These are phyloP conservation scores for Caenorhabditis japonica DNA, from an alignment of 2,888 invertebrate genomes.

Conservation along the genomic window DNA sequence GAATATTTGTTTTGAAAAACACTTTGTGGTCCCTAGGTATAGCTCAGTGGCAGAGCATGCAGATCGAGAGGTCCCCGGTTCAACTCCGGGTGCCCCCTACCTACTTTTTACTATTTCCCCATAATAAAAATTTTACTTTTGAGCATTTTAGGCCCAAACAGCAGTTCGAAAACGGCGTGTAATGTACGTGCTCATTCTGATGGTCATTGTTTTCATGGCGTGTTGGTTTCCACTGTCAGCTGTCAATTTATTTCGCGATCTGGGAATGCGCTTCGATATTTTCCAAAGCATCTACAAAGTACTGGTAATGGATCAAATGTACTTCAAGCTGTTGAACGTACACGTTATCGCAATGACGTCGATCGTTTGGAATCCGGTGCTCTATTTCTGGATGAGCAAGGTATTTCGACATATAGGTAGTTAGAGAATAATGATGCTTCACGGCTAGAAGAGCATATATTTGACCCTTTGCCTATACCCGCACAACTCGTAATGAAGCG, in stretches of 20 bases:
- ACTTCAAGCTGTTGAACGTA: conserved; percentile 74
- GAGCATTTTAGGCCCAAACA: conserved; percentile 50
- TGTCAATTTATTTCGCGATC: conserved; percentile 74
- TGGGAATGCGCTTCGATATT: conserved; percentile 52
- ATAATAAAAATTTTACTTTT: background rate
- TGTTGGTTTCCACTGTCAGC: conserved; percentile 75
- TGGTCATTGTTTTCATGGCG: conserved; percentile 73
- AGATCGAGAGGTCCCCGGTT: conserved; percentile 76
- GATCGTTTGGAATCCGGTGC: conserved; percentile 75
- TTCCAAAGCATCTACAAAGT: conserved; percentile 40
- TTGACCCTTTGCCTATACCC: too few relatives aligned
- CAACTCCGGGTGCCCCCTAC: conserved; percentile 74
- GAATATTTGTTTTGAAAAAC: too few relatives aligned
- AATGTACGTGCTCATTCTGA: conserved; percentile 75
- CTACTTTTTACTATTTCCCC: background rate
- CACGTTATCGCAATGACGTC: conserved; percentile 76
- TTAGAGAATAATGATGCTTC: background rate
- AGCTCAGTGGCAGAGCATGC: too few relatives aligned
- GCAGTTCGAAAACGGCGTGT: conserved; percentile 70
- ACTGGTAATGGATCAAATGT: conserved; percentile 66
- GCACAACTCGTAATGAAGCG: too few relatives aligned
- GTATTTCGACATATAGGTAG: conserved; percentile 50
- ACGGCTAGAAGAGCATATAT: too few relatives aligned
- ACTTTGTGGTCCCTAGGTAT: too few relatives aligned
- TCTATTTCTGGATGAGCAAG: conserved; percentile 77